phyloP scores from a whole-genome alignment of 2,797 vertebrate genomes.

The Okamejei kenojei region DNA sequence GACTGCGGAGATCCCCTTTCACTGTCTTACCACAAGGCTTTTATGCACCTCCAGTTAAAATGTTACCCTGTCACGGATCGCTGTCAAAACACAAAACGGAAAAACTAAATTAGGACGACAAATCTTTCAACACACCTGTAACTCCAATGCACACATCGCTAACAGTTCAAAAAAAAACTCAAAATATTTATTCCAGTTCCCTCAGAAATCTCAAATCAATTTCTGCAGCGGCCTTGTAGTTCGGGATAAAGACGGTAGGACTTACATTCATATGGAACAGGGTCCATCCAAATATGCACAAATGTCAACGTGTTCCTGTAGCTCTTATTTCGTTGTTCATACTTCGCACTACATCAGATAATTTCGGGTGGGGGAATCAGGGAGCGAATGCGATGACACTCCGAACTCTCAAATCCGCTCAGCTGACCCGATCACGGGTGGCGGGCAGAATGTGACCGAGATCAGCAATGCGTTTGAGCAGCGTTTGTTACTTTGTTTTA shows the following conservation, averaged over 20 bases:
- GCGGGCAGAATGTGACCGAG: slow-evolving; percentile 40
- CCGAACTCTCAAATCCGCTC: slow-evolving; percentile 42
- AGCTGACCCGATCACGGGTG: slow-evolving; percentile 45
- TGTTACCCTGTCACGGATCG: slow-evolving; percentile 12
- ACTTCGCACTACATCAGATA: background rate
- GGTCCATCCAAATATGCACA: too few relatives aligned
- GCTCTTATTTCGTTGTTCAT: too few relatives aligned
- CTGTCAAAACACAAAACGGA: slow-evolving; percentile 27
- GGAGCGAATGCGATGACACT: background rate
- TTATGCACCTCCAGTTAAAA: background rate
- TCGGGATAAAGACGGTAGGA: too few relatives aligned
- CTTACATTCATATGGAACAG: too few relatives aligned
- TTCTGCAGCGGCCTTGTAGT: background rate
- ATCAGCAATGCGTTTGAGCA: slow-evolving; percentile 46
- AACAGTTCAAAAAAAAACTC: background rate
- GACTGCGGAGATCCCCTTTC: background rate
- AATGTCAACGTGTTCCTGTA: too few relatives aligned
- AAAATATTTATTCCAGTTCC: background rate
- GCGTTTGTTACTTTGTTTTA: background rate
- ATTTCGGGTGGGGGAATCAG: background rate
- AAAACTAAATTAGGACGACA: background rate
- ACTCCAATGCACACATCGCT: background rate
- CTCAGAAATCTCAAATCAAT: background rate
- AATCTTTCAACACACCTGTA: background rate
- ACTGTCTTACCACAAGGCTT: slow-evolving; percentile 14